These are phyloP conservation scores for Lasiurus borealis DNA, from an alignment of 2,113 vertebrate species.

Conservation along the genomic window DNA sequence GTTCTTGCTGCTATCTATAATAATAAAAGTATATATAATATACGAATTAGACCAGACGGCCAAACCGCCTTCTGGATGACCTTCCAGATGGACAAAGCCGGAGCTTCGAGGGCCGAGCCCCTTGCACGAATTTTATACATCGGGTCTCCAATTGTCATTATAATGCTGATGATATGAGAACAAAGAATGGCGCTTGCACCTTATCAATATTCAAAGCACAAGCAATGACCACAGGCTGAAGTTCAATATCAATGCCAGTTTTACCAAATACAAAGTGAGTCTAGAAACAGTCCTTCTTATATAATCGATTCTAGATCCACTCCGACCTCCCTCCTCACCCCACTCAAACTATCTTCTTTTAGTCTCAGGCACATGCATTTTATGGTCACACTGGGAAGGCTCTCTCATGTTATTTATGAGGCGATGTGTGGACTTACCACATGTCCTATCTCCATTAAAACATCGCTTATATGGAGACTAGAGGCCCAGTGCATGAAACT, in stretches of 20 bases:
- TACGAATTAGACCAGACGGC: no score
- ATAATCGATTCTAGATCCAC: background rate
- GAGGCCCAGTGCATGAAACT: no score
- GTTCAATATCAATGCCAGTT: background rate
- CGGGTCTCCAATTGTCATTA: background rate
- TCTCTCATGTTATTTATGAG: background rate
- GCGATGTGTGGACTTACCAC: background rate
- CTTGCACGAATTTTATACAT: no score
- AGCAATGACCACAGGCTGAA: background rate
- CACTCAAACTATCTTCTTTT: background rate
- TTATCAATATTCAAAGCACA: background rate
- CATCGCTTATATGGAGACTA: background rate
- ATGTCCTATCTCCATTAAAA: background rate
- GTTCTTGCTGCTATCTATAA: background rate
- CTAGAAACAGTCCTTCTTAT: background rate
- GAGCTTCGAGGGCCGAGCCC: no score
- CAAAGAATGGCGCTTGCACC: background rate
- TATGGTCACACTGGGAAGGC: background rate
- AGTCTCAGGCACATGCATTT: background rate
- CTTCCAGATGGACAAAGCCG: no score
- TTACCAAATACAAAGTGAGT: background rate
- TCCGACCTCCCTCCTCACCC: background rate
- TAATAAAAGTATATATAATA: no score
- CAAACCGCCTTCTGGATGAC: no score
- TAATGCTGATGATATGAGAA: background rate